Evolutionary conservation across 2,888 invertebrate species (phyloP).

Genomic region (Synergus gifuensis): DNA sequence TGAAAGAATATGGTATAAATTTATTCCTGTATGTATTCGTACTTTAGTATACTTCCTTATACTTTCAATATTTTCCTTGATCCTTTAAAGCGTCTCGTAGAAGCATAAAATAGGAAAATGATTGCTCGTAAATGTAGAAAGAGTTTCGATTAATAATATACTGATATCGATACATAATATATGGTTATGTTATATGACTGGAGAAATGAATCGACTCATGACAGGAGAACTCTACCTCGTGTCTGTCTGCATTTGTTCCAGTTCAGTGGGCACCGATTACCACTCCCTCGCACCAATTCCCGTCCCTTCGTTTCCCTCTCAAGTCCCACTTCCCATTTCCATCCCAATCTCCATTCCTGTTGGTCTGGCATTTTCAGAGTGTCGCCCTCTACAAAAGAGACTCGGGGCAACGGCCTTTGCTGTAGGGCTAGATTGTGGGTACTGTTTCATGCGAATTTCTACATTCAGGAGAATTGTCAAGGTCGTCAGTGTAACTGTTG

Average conservation of each 20-base stretch:
- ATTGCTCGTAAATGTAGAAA: background rate
- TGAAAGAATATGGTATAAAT: background rate
- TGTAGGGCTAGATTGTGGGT: background rate
- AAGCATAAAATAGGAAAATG: background rate
- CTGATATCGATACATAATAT: constrained; percentile 9
- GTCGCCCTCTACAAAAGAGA: constrained; percentile 19
- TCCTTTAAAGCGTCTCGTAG: background rate
- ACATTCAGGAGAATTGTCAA: constrained; percentile 22
- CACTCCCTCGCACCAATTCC: constrained; percentile 59
- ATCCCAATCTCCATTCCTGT: constrained; percentile 63
- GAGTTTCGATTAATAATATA: constrained; percentile 16
- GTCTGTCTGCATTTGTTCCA: constrained; percentile 73
- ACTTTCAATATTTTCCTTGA: no score
- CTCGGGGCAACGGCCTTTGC: background rate
- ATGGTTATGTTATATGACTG: constrained; percentile 24
- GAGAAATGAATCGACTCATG: constrained; percentile 37
- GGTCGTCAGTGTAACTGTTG: constrained; percentile 35
- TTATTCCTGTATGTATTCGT: background rate
- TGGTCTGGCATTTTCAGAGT: constrained; percentile 38
- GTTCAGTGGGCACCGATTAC: constrained; percentile 73
- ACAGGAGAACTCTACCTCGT: constrained; percentile 59
- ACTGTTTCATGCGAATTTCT: constrained; percentile 29
- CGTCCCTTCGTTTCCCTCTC: constrained; percentile 51
- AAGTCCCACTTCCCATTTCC: constrained; percentile 56
- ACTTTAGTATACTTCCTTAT: background rate